Percentiles rank a stretch among this genome's conserved stretches.
Evolutionary conservation across 2,888 invertebrate species (phyloP).

Genomic region (Dolomedes plantarius): DNA sequence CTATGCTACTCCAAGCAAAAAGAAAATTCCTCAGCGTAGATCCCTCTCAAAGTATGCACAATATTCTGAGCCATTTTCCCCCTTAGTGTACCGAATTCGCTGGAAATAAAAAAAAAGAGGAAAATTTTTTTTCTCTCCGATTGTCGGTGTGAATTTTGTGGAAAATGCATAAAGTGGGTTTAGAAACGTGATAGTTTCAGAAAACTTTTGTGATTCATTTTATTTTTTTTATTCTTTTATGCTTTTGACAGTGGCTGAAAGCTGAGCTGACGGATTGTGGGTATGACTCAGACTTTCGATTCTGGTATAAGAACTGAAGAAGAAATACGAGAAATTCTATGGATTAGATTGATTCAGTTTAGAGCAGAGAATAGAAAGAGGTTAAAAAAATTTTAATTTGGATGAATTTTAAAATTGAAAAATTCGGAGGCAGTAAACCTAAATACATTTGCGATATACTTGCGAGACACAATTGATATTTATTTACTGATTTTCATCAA

Average conservation of each 20-base stretch:
- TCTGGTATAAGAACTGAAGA: neutral
- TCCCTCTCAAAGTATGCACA: slow-evolving; percentile 5
- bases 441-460: too few species aligned
- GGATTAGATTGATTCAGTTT: too few species aligned
- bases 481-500: too few species aligned
- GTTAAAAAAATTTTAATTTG: too few species aligned
- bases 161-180: slow-evolving; percentile 12
- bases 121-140: neutral
- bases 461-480: too few species aligned
- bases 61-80: neutral
- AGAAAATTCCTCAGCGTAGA: neutral
- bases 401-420: too few species aligned
- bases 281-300: neutral
- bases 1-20: neutral
- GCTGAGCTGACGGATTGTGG: slow-evolving; percentile 6
- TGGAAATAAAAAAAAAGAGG: neutral
- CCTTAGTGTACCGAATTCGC: neutral
- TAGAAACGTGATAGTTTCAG: slow-evolving; percentile 18
- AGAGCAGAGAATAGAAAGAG: too few species aligned
- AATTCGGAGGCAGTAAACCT: too few species aligned
- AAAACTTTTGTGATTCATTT: slow-evolving; percentile 2
- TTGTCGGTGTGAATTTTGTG: slow-evolving; percentile 8
- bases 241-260: slow-evolving; percentile 9
- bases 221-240: neutral
- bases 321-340: neutral